These are phyloP conservation scores for Copidosoma floridanum DNA, from an alignment of 1,140 invertebrate genomes.

Conservation along the genomic window DNA sequence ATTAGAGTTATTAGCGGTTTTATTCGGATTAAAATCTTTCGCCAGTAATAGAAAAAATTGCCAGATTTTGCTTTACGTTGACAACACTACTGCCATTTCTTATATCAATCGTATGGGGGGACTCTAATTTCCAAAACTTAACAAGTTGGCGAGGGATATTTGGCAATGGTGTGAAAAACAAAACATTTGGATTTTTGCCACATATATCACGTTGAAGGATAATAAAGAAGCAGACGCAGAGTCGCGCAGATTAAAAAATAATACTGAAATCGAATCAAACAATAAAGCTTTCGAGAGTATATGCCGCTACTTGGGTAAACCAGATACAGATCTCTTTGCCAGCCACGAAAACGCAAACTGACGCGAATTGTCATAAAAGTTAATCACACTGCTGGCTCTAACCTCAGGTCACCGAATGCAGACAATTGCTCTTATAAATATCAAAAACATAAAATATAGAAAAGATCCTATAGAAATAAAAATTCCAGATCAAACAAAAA, in stretches of 20 bases:
- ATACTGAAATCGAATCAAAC: background rate
- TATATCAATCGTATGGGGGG: slow-evolving; percentile 16
- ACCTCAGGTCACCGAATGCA: too few species aligned
- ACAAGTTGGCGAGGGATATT: slow-evolving; percentile 31
- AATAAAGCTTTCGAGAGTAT: background rate
- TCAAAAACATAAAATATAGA: too few species aligned
- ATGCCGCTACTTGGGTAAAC: background rate
- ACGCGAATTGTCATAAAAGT: too few species aligned
- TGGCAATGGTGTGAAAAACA: slow-evolving; percentile 47
- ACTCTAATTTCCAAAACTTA: slow-evolving; percentile 39
- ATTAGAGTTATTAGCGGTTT: slow-evolving; percentile 22
- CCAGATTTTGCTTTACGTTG: background rate
- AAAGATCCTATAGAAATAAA: too few species aligned
- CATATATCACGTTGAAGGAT: slow-evolving; percentile 19
- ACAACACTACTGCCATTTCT: slow-evolving; percentile 5
- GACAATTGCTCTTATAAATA: too few species aligned
- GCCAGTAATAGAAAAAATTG: background rate
- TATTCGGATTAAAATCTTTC: background rate
- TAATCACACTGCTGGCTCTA: too few species aligned
- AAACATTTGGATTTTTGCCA: slow-evolving; percentile 31
- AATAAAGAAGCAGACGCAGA: slow-evolving; percentile 19
- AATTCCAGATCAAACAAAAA: too few species aligned
- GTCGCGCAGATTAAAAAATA: background rate
- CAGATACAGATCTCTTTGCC: slow-evolving; percentile 29
- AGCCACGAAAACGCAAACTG: slow-evolving; percentile 28